phyloP scores from a whole-genome alignment of 2,888 invertebrate genomes.

The Acheta domesticus region DNA sequence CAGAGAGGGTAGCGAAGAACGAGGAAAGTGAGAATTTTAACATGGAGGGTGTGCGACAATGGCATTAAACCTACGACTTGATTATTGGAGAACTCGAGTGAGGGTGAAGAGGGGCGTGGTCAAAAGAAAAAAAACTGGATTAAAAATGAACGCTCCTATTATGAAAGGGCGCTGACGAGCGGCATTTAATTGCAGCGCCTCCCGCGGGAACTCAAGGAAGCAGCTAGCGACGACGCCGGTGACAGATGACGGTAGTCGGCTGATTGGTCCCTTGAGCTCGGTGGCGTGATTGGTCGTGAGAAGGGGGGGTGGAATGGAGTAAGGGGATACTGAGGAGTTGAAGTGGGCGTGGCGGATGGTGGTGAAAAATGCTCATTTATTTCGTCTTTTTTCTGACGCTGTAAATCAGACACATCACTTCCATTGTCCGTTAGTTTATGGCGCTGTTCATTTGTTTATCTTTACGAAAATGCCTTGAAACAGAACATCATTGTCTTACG shows the following conservation, averaged over 20 bases:
- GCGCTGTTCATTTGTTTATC: too few relatives aligned
- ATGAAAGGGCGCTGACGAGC: background rate
- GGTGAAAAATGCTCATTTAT: background rate
- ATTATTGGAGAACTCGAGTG: background rate
- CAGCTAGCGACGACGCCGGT: background rate
- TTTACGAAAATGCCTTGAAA: too few relatives aligned
- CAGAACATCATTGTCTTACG: too few relatives aligned
- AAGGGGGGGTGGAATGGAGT: background rate
- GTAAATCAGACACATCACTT: background rate
- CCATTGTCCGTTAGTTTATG: background rate
- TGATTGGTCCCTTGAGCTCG: background rate
- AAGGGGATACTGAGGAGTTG: background rate
- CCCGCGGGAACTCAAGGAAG: background rate
- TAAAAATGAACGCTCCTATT: background rate
- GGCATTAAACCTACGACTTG: background rate
- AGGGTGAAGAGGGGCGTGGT: background rate
- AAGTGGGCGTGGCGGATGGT: background rate
- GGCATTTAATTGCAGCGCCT: background rate
- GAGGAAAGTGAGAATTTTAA: background rate
- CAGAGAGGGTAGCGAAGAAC: too few relatives aligned
- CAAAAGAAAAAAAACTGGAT: background rate
- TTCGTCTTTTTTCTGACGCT: background rate
- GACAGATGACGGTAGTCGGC: background rate
- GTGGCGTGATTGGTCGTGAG: background rate
- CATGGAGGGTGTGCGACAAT: conserved; percentile 18